Conservation (phyloP, 1,140 invertebrate genomes). For the Psilanteris sp. region DNA sequence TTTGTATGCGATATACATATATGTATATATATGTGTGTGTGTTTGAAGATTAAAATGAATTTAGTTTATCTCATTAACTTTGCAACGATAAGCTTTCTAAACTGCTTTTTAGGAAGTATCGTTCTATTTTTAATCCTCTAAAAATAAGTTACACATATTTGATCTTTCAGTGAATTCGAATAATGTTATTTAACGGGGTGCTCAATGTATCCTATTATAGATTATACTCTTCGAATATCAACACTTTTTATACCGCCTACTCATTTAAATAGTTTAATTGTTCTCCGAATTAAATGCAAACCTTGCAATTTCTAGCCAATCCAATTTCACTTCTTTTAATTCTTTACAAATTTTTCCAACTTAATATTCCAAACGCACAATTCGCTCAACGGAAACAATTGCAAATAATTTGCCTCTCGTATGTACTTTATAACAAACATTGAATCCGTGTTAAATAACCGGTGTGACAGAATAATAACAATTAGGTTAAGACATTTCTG, state of each 20-base stretch:
- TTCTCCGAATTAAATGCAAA: background rate
- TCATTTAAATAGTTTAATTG: background rate
- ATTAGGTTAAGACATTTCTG: too few relatives aligned
- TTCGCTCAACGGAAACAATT: constrained; percentile 5
- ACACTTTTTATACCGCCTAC: background rate
- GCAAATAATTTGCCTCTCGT: constrained; percentile 1
- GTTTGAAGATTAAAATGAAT: too few relatives aligned
- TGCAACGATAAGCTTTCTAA: background rate
- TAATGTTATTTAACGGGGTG: background rate
- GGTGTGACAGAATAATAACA: too few relatives aligned
- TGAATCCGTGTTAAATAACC: too few relatives aligned
- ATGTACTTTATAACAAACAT: too few relatives aligned
- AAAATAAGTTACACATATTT: constrained; percentile 1
- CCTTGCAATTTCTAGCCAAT: background rate
- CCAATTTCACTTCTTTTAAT: background rate
- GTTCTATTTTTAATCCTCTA: constrained; percentile 4
- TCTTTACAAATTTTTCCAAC: constrained; percentile 5
- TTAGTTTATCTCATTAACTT: too few relatives aligned
- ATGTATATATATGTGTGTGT: too few relatives aligned
- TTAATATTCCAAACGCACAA: constrained; percentile 4
- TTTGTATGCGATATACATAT: too few relatives aligned
- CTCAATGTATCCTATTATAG: background rate
- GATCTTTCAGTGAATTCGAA: background rate
- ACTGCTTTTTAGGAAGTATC: background rate
- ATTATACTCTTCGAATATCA: background rate